Evolutionary conservation across 2,113 vertebrate species (phyloP).

Genomic region (Eulemur rufifrons): DNA sequence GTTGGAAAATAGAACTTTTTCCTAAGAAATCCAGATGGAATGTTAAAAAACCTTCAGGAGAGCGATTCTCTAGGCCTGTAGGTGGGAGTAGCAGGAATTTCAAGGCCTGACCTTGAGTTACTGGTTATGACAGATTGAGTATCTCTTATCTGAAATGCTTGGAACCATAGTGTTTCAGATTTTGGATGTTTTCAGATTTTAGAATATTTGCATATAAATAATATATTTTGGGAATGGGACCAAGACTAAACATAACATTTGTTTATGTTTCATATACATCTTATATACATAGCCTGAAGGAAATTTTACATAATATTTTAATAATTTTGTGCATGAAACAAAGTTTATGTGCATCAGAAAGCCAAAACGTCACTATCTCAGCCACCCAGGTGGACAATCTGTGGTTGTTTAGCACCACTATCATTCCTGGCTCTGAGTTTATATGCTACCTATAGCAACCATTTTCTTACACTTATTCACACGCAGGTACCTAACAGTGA

Average conservation of each 20-base stretch:
- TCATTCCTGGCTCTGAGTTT: not conserved
- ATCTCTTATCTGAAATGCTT: not conserved
- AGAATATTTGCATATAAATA: not conserved
- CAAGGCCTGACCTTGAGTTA: not conserved
- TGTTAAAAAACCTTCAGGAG: not conserved
- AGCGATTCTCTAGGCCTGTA: not conserved
- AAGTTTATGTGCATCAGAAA: not conserved
- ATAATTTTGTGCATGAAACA: not conserved
- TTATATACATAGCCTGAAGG: not conserved
- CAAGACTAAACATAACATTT: not conserved
- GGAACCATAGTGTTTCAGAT: not conserved
- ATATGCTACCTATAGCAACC: not conserved
- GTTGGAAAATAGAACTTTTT: not conserved
- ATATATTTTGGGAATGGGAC: not conserved
- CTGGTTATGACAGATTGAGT: not conserved
- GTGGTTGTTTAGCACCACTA: not conserved
- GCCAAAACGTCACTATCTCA: not conserved
- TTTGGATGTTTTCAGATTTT: not conserved
- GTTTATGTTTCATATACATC: not conserved
- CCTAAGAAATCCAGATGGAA: not conserved
- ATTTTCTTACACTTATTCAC: not conserved
- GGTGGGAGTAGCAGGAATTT: not conserved
- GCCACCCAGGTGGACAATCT: not conserved
- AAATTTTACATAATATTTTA: not conserved
- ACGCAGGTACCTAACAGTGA: not conserved